Conservation (phyloP, 1,140 invertebrate species). For the Scaptomyza pallida region DNA sequence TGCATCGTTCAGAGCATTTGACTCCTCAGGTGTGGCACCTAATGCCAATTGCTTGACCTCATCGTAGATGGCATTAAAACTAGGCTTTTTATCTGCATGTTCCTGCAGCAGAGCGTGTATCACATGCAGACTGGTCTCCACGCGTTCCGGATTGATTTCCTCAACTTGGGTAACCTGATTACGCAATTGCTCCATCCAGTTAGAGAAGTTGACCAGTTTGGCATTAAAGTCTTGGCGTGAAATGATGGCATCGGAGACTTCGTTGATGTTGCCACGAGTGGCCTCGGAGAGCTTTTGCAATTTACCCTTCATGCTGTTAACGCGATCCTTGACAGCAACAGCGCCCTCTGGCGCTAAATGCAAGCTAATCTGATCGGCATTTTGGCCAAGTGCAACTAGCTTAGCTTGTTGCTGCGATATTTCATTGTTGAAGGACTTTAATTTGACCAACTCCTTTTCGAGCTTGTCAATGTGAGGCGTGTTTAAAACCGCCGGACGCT, state of each 20-base stretch:
- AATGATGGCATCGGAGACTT: conserved; percentile 91
- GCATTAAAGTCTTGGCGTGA: conserved; percentile 93
- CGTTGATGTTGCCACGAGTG: conserved; percentile 90
- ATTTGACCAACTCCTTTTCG: conserved; percentile 88
- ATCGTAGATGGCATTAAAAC: conserved; percentile 90
- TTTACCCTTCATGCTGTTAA: conserved; percentile 89
- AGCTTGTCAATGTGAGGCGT: conserved; percentile 89
- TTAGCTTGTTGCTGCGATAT: conserved; percentile 92
- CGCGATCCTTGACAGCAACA: conserved; percentile 88
- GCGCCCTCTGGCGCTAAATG: conserved; percentile 91
- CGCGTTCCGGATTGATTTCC: conserved; percentile 91
- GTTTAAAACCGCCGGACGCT: conserved; percentile 86
- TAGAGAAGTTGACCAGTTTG: conserved; percentile 91
- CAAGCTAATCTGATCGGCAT: conserved; percentile 90
- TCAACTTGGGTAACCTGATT: conserved; percentile 90
- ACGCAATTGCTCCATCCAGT: conserved; percentile 92
- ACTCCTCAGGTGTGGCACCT: conserved; percentile 89
- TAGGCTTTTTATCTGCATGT: conserved; percentile 90
- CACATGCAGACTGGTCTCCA: conserved; percentile 91
- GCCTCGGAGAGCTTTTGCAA: conserved; percentile 89
- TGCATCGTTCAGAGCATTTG: conserved; percentile 88
- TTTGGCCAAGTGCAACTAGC: conserved; percentile 90
- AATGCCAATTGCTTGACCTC: conserved; percentile 91
- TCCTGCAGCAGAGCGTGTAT: conserved; percentile 92
- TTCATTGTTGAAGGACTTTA: conserved; percentile 92